Evolutionary conservation across 2,797 vertebrate species (phyloP), one percentile per base, ranked within the genome.

Genomic region (Adelosebastes latens): DNA sequence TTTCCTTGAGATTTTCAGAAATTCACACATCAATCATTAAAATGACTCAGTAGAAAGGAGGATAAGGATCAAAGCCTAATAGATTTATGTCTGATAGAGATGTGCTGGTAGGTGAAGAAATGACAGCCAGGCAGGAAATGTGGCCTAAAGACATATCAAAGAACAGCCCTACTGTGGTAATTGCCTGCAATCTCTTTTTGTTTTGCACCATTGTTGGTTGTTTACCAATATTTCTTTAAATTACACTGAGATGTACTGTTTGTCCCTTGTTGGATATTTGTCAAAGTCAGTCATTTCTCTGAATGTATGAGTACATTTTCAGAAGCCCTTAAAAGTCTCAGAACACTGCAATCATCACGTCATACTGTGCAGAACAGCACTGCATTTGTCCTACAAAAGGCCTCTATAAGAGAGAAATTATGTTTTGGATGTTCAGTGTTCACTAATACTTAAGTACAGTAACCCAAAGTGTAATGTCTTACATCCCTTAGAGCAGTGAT

Each of bases 1-100:
- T 10, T n/a, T 59, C 25, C 46, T 55, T 72, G 59, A 63, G 60
- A 59, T 80, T 31, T 71, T 75, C 55, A 61, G 10, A 55, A 36
- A 52, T 36, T 74, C 53, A 32, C 7, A 13, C 36, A 59, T 75
- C 20, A 46, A 3, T 62, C 42, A 62, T 52, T 68, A n/a, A 29
- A 34, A 62, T n/a, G 14, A 0, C 18, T 55, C 6, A 0, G 42
- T 29, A 27, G 10, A 6, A n/a, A 10, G 6, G 29, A 71, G 34
- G 36, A 53, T 6, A 11, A 11, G 27, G 74, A 59, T 60, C 67
- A 46, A 12, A 75, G 56, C 22, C 22, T 22, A 8, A 13, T 13
- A 24, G 16, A 42, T 18, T 22, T 14, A 22, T 22, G 36, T 2
- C 18, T 34, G 16, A n/a, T 53, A 53, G 49, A 53, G 49, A 53